Conservation (phyloP, 1,140 invertebrate genomes). For the Drosophila fuyamai region DNA sequence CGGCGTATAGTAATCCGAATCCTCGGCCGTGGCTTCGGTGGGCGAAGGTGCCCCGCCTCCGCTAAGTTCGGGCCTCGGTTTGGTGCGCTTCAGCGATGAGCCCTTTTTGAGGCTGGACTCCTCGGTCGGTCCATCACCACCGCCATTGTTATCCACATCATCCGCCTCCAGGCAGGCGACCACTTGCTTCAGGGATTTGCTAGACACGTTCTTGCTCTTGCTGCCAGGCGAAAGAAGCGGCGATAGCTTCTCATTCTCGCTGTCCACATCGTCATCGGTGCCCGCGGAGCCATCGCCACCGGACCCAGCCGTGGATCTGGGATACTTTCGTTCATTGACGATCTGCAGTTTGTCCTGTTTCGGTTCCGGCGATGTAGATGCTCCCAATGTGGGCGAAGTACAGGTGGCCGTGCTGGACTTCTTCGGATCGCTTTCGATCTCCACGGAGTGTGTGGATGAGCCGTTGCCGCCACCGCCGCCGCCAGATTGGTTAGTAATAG, state of each 20-base stretch:
- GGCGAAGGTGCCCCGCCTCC: conserved; percentile 8
- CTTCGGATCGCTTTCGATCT: conserved; percentile 61
- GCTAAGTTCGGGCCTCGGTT: conserved; percentile 41
- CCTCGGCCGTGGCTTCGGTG: conserved; percentile 85
- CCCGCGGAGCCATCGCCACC: conserved; percentile 38
- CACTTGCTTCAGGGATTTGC: conserved; percentile 65
- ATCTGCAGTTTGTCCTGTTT: conserved; percentile 77
- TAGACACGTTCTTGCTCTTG: conserved; percentile 56
- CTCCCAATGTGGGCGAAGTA: conserved; percentile 38
- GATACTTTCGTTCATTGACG: conserved; percentile 73
- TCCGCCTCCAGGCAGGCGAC: conserved; percentile 43
- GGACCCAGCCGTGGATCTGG: conserved; percentile 18
- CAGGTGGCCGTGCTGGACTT: conserved; percentile 42
- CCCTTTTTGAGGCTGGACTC: conserved; percentile 40
- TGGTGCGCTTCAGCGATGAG: conserved; percentile 39
- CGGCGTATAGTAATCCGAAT: conserved; percentile 90
- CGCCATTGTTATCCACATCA: conserved; percentile 33
- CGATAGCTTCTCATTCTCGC: conserved; percentile 92
- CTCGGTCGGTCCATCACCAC: conserved; percentile 2
- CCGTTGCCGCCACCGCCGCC: conserved; percentile 5
- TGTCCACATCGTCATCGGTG: conserved; percentile 89
- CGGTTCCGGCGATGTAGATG: conserved; percentile 21
- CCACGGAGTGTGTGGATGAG: conserved; percentile 42
- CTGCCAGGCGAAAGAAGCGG: conserved; percentile 88
- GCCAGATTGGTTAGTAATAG: conserved; percentile 49